A percentile compares a stretch with the other conserved stretches of the same genome.
Evolutionary conservation across 2,888 invertebrate genomes (phyloP).

Genomic region (Metacarcinus magister): DNA sequence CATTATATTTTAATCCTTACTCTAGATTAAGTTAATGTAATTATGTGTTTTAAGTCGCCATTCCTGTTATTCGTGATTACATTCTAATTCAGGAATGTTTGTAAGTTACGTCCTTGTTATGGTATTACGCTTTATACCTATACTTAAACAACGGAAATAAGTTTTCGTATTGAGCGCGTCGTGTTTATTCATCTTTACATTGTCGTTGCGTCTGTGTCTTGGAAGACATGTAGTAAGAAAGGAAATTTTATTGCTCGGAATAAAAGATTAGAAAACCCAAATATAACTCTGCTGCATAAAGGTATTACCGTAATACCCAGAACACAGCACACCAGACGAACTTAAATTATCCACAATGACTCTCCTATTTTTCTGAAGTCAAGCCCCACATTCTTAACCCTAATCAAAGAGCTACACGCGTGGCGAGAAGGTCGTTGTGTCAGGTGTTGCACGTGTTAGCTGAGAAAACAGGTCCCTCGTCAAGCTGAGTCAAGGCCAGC

Average conservation of each 20-base stretch:
- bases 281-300: background rate
- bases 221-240: background rate
- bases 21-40: slow-evolving; percentile 14
- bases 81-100: background rate
- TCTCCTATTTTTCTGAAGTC: background rate
- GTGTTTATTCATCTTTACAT: background rate
- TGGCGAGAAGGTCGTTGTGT: background rate
- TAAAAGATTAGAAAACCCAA: background rate
- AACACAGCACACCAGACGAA: background rate
- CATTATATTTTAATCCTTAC: background rate
- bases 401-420: background rate
- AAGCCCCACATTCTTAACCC: background rate
- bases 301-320: background rate
- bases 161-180: background rate
- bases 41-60: background rate
- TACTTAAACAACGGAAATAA: background rate
- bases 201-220: background rate
- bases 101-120: background rate
- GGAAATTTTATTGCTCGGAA: background rate
- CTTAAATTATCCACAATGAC: background rate
- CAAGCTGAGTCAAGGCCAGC: slow-evolving; percentile 33
- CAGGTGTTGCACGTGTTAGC: slow-evolving; percentile 35
- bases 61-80: background rate
- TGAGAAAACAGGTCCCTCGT: slow-evolving; percentile 36
- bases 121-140: background rate